Conservation (phyloP, 2,797 vertebrate species). For the Pseudochaenichthys georgianus region DNA sequence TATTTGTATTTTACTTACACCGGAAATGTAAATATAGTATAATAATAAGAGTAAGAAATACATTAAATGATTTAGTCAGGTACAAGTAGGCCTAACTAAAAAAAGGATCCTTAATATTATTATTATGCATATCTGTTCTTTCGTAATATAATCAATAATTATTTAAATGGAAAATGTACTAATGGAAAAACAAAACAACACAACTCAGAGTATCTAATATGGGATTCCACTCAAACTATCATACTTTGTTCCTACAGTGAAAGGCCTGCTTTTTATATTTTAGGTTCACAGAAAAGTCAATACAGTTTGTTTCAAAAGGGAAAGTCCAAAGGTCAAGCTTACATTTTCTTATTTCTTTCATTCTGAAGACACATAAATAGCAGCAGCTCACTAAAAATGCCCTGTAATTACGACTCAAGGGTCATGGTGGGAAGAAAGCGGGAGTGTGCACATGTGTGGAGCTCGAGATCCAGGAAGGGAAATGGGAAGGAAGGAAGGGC, state of each 20-base stretch:
- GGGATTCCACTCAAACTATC: accelerated
- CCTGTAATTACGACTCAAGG: constrained; percentile 57
- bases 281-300: neutral
- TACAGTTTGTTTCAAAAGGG: neutral
- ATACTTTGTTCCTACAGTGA: neutral
- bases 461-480: constrained; percentile 26
- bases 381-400: constrained; percentile 31
- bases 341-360: constrained; percentile 44
- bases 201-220: neutral
- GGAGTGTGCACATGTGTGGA: constrained; percentile 40
- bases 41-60: too few species aligned
- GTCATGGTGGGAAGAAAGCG: constrained; percentile 51
- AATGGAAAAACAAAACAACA: neutral
- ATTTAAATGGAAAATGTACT: neutral
- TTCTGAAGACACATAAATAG: constrained; percentile 48
- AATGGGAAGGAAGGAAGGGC: constrained; percentile 52
- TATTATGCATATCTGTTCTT: neutral
- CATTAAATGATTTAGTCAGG: too few species aligned
- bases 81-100: too few species aligned
- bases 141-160: neutral
- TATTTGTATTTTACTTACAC: too few species aligned
- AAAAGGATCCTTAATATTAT: too few species aligned
- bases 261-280: neutral
- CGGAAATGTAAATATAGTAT: too few species aligned
- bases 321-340: constrained; percentile 11